Evolutionary conservation across 1,140 invertebrate genomes (phyloP), one percentile per base, ranked within the genome.

Genomic region (Holcopasites calliopsidis): DNA sequence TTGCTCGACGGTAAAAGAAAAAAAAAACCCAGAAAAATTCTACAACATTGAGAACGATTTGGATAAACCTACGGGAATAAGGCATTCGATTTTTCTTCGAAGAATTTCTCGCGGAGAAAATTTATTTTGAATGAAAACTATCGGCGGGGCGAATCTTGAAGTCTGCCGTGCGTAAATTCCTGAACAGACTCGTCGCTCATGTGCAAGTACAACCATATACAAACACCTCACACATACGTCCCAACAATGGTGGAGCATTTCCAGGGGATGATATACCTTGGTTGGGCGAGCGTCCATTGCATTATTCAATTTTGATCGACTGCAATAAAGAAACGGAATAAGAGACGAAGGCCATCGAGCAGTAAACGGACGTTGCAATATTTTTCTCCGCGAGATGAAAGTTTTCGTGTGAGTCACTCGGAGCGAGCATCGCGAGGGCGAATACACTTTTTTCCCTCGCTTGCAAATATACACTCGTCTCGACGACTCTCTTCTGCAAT

Each of bases 281-380:
- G 68, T 55, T 78, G 79, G 69, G 70, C 74, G 76, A 80, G 75
- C 68, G 69, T 72, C 78, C 79, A 81, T 82, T 87, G 86, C 86
- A 86, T 87, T 87, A 87, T 87, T 87, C 86, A 86, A 85, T 85
- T 86, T 79, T 78, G 86, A 86, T 85, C 79, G 79, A 68, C 57
- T 62, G 85, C 85, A 86, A 87, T 87, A 87, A 86, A 86, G 86
- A 82, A 85, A 69, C 77, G 74, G 73, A 85, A 79, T 84, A 85
- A 83, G 76, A 57, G 68, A 85, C 69, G 70, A 38, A 76, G 58
- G 58, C 55, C 61, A 58, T 65, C 49, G 44, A 26, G 35, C 26
- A 55, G 71, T 44, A 47, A 66, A 50, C 38, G 58, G 44, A 58
- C 74, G 50, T 44, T 66, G 61, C 61, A 28, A 65, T 78, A 80